These are phyloP conservation scores for Tribolium castaneum DNA, from an alignment of 1,140 invertebrate genomes.

Conservation along the genomic window DNA sequence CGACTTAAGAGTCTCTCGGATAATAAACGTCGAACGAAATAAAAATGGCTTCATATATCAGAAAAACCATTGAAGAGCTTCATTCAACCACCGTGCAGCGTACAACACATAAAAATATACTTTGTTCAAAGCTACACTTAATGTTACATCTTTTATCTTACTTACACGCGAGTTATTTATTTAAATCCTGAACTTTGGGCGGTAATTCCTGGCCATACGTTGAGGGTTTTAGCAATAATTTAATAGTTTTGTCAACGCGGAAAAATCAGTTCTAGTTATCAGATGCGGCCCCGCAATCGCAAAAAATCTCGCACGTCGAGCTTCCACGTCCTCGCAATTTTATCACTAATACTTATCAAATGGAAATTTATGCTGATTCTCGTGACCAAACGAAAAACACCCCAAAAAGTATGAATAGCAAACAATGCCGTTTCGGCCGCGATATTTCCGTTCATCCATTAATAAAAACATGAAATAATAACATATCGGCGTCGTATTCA, in stretches of 20 bases:
- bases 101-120: constrained; percentile 43
- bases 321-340: constrained; percentile 19
- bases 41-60: constrained; percentile 46
- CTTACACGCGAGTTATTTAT: constrained; percentile 14
- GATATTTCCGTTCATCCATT: background rate
- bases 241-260: background rate
- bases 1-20: constrained; percentile 39
- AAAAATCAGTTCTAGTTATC: constrained; percentile 15
- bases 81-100: constrained; percentile 14
- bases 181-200: background rate
- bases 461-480: constrained; percentile 12
- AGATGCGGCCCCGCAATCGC: constrained; percentile 11
- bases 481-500: constrained; percentile 27
- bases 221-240: too few relatives aligned
- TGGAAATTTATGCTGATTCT: constrained; percentile 21
- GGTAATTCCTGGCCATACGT: background rate
- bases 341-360: constrained; percentile 21
- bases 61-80: constrained; percentile 37
- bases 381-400: background rate
- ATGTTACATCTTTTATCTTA: constrained; percentile 35
- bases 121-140: constrained; percentile 37
- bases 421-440: background rate
- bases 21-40: constrained; percentile 45
- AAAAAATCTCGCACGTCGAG: constrained; percentile 11
- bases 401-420: constrained; percentile 6